Evolutionary conservation across 2,113 vertebrate species (phyloP), one percentile per base, ranked within the genome.

Genomic region (human (Homo sapiens)): DNA sequence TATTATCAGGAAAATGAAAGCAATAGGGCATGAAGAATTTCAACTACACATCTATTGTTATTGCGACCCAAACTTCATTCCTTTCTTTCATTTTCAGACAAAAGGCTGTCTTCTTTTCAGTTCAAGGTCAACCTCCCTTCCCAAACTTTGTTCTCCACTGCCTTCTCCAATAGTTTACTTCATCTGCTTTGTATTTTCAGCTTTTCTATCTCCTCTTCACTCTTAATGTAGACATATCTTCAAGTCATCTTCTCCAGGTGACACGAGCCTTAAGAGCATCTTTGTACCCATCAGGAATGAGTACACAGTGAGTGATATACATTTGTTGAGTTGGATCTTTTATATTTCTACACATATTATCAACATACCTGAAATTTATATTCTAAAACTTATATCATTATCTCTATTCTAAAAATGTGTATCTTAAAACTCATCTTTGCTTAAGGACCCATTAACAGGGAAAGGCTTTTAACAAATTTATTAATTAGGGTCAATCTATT

Each of bases 401-500:
- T 94, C 43, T 94, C 59, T 59, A 90, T 75, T 30, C 40, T 81
- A 93, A 82, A 81, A 81, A 14, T 0, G 3, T 38, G 8, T n/a
- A 55, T 57, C 22, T 81, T 57, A 72, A 93, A 90, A 78, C 23
- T 85, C n/a, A 83, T 8, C 68, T 78, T 70, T 82, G 81, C 38
- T 59, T 95, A 82, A 95, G 30, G 52, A 68, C 40, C 27, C 3
- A 23, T 92, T 64, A 86, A 86, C 7, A 23, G 32, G 45, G 20
- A 90, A 94, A 81, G 35, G 27, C 50, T 61, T 72, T 83, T 78
- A 89, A 61, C 61, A 94, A 73, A 96, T 90, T 72, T 52, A 70
- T 84, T 96, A 61, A 90, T 64, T 91, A 89, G 45, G 32, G 43
- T 78, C 85, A 90, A 66, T 94, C 48, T 59, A 78, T 57, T 94